A percentile compares a stretch with the other conserved stretches of the same genome.
These are phyloP conservation scores for Synanthedon myopaeformis DNA, from an alignment of 2,888 invertebrate genomes.

Conservation along the genomic window DNA sequence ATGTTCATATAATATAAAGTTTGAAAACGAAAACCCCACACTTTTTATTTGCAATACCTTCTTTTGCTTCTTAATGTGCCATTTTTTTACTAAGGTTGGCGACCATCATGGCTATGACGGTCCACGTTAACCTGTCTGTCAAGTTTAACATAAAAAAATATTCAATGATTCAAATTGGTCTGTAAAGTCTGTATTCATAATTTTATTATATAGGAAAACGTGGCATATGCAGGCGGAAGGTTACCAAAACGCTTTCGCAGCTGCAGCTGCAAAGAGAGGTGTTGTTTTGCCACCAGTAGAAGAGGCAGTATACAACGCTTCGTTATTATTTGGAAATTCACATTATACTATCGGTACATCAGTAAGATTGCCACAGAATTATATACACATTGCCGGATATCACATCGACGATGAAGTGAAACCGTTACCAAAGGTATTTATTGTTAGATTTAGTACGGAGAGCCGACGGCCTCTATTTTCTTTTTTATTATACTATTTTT, in stretches of 20 bases:
- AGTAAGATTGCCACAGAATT: conserved; percentile 30
- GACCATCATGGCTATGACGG: no score
- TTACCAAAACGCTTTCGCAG: conserved; percentile 10
- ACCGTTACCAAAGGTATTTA: conserved; percentile 30
- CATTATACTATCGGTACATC: conserved; percentile 28
- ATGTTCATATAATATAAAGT: no score
- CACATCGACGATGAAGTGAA: conserved; percentile 29
- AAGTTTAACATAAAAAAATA: no score
- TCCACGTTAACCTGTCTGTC: no score
- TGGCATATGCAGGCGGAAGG: neutral
- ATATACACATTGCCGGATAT: conserved; percentile 36
- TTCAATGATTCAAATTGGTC: no score
- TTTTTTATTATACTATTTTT: no score
- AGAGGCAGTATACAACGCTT: conserved; percentile 29
- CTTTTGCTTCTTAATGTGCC: no score
- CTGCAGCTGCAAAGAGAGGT: conserved; percentile 23
- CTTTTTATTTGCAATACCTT: no score
- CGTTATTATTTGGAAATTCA: conserved; percentile 38
- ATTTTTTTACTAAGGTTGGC: no score
- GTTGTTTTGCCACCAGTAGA: conserved; percentile 20
- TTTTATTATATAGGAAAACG: neutral
- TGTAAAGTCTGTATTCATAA: neutral
- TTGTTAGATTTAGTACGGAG: neutral
- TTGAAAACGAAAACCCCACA: no score
- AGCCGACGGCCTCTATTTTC: no score